These are phyloP conservation scores for Dendrocopos noguchii DNA, from an alignment of 2,113 vertebrate species.

Conservation along the genomic window DNA sequence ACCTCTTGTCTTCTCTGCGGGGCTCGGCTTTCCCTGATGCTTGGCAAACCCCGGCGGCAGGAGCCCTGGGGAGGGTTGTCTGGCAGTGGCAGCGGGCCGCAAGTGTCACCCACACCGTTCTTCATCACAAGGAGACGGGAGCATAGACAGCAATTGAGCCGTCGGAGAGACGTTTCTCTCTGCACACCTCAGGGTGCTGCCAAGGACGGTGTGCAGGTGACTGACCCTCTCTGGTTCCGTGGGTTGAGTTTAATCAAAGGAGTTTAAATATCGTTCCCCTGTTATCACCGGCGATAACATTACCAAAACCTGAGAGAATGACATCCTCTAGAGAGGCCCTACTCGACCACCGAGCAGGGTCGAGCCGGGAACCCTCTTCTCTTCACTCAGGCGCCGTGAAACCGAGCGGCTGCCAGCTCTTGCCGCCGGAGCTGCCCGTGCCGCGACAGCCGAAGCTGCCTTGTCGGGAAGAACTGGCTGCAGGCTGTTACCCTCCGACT, in stretches of 20 bases:
- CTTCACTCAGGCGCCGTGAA: neutral
- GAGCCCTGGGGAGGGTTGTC: neutral
- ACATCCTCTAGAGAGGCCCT: neutral
- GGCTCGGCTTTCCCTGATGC: neutral
- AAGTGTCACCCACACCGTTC: too few species aligned
- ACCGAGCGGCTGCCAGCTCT: neutral
- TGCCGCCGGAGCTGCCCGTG: neutral
- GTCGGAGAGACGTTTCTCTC: too few species aligned
- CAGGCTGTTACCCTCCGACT: neutral
- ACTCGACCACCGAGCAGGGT: neutral
- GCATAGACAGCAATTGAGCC: neutral
- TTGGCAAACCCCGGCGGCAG: neutral
- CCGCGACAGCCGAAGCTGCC: neutral
- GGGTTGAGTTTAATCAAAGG: neutral
- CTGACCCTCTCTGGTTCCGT: neutral
- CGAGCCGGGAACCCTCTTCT: neutral
- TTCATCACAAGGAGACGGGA: neutral
- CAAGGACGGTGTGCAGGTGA: neutral
- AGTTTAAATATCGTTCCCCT: neutral
- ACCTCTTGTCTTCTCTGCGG: neutral
- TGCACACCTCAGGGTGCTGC: neutral
- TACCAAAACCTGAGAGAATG: neutral
- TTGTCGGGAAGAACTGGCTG: too few species aligned
- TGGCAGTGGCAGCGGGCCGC: neutral
- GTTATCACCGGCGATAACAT: neutral